Percentiles rank a stretch among this genome's conserved stretches.
These are phyloP conservation scores for Ramphastos sulfuratus DNA, from an alignment of 2,113 vertebrate genomes.

Conservation along the genomic window DNA sequence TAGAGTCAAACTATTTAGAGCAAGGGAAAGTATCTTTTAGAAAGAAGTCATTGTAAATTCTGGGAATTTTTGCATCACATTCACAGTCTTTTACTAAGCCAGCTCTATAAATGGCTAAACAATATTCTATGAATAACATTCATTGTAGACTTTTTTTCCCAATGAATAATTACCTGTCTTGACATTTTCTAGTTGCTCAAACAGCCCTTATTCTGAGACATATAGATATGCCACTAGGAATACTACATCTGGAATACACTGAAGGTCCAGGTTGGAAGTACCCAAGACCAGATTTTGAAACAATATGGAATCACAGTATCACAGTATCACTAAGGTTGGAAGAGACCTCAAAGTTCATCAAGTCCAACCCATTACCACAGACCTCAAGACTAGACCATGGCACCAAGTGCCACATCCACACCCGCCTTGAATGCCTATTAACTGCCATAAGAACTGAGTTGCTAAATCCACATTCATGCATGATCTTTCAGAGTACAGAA, in stretches of 20 bases:
- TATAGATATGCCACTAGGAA: not conserved
- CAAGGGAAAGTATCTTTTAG: conserved; percentile 41
- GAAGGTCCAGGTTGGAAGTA: not conserved
- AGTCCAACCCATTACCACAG: no score
- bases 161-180: conserved; percentile 33
- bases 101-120: conserved; percentile 53
- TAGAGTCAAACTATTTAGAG: conserved; percentile 61
- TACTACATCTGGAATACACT: not conserved
- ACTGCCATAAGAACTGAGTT: not conserved
- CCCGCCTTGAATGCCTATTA: not conserved
- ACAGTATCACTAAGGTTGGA: no score
- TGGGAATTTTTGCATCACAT: conserved; percentile 34
- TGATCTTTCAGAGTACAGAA: not conserved
- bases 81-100: conserved; percentile 32
- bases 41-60: conserved; percentile 50
- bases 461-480: not conserved
- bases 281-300: not conserved
- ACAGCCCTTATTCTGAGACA: not conserved
- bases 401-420: no score
- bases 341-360: no score
- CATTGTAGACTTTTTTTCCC: not conserved
- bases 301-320: no score
- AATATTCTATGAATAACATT: conserved; percentile 39
- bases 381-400: no score
- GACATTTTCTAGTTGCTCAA: conserved; percentile 11